Evolutionary conservation across 2,113 vertebrate species (phyloP).

Genomic region (Poeciliopsis turrubarensis): DNA sequence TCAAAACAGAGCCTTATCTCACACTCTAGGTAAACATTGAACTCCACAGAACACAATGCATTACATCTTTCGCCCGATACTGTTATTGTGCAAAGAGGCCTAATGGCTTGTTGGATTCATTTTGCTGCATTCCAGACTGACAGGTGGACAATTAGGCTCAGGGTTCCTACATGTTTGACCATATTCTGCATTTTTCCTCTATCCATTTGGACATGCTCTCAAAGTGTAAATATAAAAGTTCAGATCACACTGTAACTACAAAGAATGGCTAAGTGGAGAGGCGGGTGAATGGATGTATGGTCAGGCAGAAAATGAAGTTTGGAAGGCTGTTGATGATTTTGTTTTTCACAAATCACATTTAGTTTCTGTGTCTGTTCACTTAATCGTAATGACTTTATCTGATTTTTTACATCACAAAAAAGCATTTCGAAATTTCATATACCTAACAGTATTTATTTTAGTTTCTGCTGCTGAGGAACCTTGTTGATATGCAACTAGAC

Average conservation of each 20-base stretch:
- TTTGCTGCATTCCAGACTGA: conserved; percentile 16
- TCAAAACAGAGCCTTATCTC: conserved; percentile 50
- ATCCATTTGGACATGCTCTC: not conserved
- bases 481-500: conserved; percentile 24
- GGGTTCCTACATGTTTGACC: too few relatives aligned
- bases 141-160: conserved; percentile 6
- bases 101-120: conserved; percentile 23
- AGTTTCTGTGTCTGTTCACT: too few relatives aligned
- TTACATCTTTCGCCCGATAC: not conserved
- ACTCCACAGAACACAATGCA: not conserved
- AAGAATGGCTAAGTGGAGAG: not conserved
- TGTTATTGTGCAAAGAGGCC: conserved; percentile 7
- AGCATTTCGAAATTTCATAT: too few relatives aligned
- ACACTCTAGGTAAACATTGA: conserved; percentile 3
- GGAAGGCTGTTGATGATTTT: too few relatives aligned
- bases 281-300: too few relatives aligned
- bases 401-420: too few relatives aligned
- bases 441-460: too few relatives aligned
- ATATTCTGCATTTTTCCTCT: not conserved
- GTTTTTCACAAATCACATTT: too few relatives aligned
- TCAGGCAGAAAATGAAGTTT: too few relatives aligned
- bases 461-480: not conserved
- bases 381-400: too few relatives aligned
- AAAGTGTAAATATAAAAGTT: not conserved
- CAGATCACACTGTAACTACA: not conserved